These are phyloP conservation scores for Myxocyprinus asiaticus DNA, from an alignment of 2,113 vertebrate species.

Conservation along the genomic window DNA sequence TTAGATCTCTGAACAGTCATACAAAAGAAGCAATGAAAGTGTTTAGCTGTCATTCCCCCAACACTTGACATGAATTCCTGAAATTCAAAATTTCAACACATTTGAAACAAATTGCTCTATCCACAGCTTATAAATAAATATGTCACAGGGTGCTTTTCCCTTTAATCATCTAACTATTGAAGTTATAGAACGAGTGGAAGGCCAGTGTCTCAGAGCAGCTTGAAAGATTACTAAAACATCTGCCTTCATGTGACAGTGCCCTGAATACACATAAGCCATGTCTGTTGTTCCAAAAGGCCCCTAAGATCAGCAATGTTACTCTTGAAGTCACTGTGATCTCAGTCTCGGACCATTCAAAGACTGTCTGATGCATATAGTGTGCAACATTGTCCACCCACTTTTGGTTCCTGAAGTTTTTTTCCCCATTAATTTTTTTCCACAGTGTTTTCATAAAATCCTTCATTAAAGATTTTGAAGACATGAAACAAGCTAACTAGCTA, in stretches of 20 bases:
- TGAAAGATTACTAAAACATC: constrained; percentile 1
- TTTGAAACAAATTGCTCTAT: not conserved
- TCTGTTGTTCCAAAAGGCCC: not conserved
- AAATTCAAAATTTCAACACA: not conserved
- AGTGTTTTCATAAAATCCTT: too few relatives aligned
- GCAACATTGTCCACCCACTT: too few relatives aligned
- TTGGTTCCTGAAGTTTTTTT: too few relatives aligned
- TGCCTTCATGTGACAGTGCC: not conserved
- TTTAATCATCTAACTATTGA: not conserved
- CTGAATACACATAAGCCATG: not conserved
- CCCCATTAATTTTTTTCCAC: too few relatives aligned
- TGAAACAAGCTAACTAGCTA: too few relatives aligned
- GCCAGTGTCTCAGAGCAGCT: constrained; percentile 2
- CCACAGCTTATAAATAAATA: not conserved
- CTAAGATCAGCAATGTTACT: not conserved
- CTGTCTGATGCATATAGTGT: not conserved
- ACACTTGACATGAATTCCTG: not conserved
- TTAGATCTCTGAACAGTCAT: not conserved
- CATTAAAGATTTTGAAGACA: too few relatives aligned
- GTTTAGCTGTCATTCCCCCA: not conserved
- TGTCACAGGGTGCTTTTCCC: not conserved
- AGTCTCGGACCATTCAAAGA: too few relatives aligned
- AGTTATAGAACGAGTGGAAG: not conserved
- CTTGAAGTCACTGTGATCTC: too few relatives aligned
- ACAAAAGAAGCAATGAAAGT: too few relatives aligned